Percentiles rank a stretch among this genome's conserved stretches.
Conservation (phyloP, 2,113 vertebrate species). For the Eurystomus gularis region DNA sequence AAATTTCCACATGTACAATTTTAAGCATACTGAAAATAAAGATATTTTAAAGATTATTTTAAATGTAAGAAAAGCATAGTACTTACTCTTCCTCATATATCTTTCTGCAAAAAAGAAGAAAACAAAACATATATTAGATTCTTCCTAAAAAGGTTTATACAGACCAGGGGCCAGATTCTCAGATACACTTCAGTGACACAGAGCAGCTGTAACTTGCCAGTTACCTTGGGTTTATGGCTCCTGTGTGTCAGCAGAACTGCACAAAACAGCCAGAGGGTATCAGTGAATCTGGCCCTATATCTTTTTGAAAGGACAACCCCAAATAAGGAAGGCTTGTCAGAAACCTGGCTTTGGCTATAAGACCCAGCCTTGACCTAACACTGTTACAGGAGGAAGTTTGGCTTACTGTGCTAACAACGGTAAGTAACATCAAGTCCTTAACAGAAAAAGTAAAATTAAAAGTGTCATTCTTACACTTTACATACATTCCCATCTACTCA, state of each 20-base stretch:
- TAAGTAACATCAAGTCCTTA: neutral
- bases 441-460: neutral
- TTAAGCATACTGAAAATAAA: neutral
- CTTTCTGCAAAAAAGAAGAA: slow-evolving; percentile 80
- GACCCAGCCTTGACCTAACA: neutral
- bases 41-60: neutral
- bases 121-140: slow-evolving; percentile 41
- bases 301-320: neutral
- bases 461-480: neutral
- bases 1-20: neutral
- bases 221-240: slow-evolving; percentile 6
- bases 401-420: neutral
- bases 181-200: neutral
- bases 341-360: neutral
- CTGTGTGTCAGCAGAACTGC: neutral
- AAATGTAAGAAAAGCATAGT: slow-evolving; percentile 22
- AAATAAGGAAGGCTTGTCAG: neutral
- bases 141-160: neutral
- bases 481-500: neutral
- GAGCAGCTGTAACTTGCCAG: neutral
- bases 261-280: neutral
- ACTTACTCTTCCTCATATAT: slow-evolving; percentile 95
- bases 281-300: neutral
- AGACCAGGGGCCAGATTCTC: neutral
- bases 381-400: neutral